A percentile compares a stretch with the other conserved stretches of the same genome.
phyloP scores from a whole-genome alignment of 1,140 invertebrate species.

The Drosophila pallidifrons region DNA sequence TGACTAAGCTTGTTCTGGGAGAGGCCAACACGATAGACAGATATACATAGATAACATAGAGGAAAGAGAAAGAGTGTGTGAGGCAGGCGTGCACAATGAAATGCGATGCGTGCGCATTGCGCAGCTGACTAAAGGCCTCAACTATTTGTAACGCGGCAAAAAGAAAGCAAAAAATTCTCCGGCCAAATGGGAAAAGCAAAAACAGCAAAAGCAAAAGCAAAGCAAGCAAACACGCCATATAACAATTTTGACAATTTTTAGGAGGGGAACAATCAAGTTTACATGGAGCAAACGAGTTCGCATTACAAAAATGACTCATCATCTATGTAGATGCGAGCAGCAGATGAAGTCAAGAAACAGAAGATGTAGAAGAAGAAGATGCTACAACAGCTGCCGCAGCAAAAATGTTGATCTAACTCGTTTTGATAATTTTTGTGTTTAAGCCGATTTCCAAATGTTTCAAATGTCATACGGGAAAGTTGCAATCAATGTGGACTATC shows the following conservation, averaged over 20 bases:
- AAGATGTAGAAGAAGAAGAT: slow-evolving; percentile 13
- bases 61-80: background rate
- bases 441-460: slow-evolving; percentile 14
- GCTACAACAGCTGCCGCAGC: slow-evolving; percentile 43
- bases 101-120: slow-evolving; percentile 65
- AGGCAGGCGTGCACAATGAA: slow-evolving; percentile 13
- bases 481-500: slow-evolving; percentile 22
- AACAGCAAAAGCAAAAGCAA: slow-evolving; percentile 2
- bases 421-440: slow-evolving; percentile 23
- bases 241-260: slow-evolving; percentile 80
- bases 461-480: slow-evolving; percentile 29
- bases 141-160: slow-evolving; percentile 71
- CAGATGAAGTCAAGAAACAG: slow-evolving; percentile 17
- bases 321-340: slow-evolving; percentile 21
- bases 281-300: slow-evolving; percentile 66
- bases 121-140: slow-evolving; percentile 71
- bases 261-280: slow-evolving; percentile 35
- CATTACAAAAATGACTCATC: slow-evolving; percentile 71
- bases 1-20: slow-evolving; percentile 72
- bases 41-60: background rate
- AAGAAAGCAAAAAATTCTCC: slow-evolving; percentile 53
- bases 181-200: slow-evolving; percentile 36
- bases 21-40: slow-evolving; percentile 25
- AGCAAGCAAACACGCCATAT: slow-evolving; percentile 68
- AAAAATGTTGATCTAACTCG: slow-evolving; percentile 26